Evolutionary conservation across 2,888 invertebrate species (phyloP).

Genomic region (Creontiades dilutus): DNA sequence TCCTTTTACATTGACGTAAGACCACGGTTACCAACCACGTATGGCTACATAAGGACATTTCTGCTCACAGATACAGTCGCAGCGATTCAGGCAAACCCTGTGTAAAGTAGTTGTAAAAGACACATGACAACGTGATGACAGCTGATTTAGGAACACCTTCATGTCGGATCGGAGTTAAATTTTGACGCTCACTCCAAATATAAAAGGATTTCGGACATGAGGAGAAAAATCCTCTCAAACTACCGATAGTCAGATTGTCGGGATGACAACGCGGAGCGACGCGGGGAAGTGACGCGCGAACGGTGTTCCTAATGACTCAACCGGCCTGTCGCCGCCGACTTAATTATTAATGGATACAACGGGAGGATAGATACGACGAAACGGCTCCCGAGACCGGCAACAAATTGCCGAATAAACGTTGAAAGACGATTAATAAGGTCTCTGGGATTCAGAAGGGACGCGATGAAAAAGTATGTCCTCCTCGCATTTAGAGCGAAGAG

Average conservation of each 20-base stretch:
- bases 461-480: background rate
- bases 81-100: no score
- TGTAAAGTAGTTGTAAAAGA: no score
- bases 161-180: background rate
- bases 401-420: slow-evolving; percentile 60
- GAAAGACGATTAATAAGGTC: slow-evolving; percentile 59
- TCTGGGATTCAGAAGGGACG: background rate
- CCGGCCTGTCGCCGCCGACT: slow-evolving; percentile 54
- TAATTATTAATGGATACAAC: slow-evolving; percentile 62
- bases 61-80: no score
- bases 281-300: slow-evolving; percentile 42
- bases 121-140: no score
- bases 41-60: no score
- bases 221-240: background rate
- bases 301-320: slow-evolving; percentile 58
- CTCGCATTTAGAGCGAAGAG: background rate
- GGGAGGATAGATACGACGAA: background rate
- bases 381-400: slow-evolving; percentile 12
- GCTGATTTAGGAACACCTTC: background rate
- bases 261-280: slow-evolving; percentile 41
- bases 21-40: no score
- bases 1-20: no score
- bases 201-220: background rate
- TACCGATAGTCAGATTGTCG: background rate
- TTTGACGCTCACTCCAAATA: no score